Evolutionary conservation across 2,113 vertebrate species (phyloP).

Genomic region (Campylomormyrus tamandua): DNA sequence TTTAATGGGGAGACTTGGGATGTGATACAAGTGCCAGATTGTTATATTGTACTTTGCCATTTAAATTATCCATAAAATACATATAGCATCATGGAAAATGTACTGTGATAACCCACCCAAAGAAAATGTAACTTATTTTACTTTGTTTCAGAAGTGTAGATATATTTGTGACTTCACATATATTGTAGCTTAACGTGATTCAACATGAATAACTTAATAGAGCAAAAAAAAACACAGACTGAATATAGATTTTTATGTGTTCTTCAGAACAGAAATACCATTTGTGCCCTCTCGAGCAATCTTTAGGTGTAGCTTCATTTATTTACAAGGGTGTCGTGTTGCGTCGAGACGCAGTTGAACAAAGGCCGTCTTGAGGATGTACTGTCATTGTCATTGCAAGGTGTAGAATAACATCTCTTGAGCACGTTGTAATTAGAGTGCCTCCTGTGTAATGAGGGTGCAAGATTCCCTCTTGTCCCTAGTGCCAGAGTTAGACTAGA

Average conservation of each 20-base stretch:
- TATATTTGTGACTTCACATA: background rate
- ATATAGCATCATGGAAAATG: background rate
- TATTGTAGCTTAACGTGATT: background rate
- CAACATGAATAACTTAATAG: background rate
- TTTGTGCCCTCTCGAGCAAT: slow-evolving; percentile 14
- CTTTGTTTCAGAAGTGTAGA: background rate
- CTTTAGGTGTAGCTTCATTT: slow-evolving; percentile 51
- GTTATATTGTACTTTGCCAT: background rate
- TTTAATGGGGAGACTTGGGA: background rate
- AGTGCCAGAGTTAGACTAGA: slow-evolving; percentile 43
- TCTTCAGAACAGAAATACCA: background rate
- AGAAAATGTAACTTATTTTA: background rate
- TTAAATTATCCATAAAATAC: background rate
- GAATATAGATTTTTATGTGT: background rate
- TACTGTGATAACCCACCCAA: background rate
- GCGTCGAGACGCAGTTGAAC: slow-evolving; percentile 43
- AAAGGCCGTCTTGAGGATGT: slow-evolving; percentile 53
- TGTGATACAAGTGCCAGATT: background rate
- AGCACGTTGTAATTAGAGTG: slow-evolving; percentile 76
- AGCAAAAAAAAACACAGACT: background rate
- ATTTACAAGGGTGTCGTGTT: slow-evolving; percentile 62
- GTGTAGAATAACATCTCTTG: slow-evolving; percentile 71
- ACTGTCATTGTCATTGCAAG: slow-evolving; percentile 63
- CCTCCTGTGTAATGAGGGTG: slow-evolving; percentile 72
- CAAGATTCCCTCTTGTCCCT: slow-evolving; percentile 61